Base-by-base conservation (phyloP, 2,797 vertebrate species). In the Aselliscus stoliczkanus region DNA sequence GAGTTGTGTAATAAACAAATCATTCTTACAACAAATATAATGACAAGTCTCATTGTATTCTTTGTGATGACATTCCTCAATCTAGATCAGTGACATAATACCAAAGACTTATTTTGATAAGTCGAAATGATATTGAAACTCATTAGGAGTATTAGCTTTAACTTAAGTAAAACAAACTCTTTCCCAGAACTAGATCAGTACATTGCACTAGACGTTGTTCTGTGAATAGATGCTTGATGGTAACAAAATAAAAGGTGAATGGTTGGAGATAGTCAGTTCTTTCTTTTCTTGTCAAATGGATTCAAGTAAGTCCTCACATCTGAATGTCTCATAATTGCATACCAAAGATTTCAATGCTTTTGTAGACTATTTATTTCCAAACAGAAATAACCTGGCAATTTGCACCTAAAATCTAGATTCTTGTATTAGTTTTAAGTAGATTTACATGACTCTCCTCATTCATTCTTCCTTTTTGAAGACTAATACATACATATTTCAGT, bases 161-260 rank as follows among this genome's bases (percentile, higher is more conserved):
- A 91, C 27, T 69, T 69, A 85, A 91, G 21, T 23, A 97, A 37
- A 92, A 92, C 18, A 56, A 95, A 69, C 15, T 14, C 13, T 73
- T 88, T 94, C 1, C 29, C n/a, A 84, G 21, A 77, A 58, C 34
- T n/a, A 76, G 18, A 84, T 67, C 6, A 52, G 17, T 58, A 80
- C 58, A 60, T 67, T 37, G 15, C 62, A 54, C 29, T 54, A 52
- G 54, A 93, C 90, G 27, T 14, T 76, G 2, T 69, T 52, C 47
- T 58, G 1, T 62, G 87, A 92, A 94, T 83, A 54, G 58, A 58
- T 76, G 77, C 31, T 76, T 70, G 81, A 80, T 34, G 27, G 42
- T 75, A 77, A 90, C 20, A 88, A 93, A 70, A 10, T 44, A 39
- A 92, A 92, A 84, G 31, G 50, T 76, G 79, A 84, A 11, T 29